phyloP scores from a whole-genome alignment of 2,888 invertebrate genomes.

The Brachylomia viminalis region DNA sequence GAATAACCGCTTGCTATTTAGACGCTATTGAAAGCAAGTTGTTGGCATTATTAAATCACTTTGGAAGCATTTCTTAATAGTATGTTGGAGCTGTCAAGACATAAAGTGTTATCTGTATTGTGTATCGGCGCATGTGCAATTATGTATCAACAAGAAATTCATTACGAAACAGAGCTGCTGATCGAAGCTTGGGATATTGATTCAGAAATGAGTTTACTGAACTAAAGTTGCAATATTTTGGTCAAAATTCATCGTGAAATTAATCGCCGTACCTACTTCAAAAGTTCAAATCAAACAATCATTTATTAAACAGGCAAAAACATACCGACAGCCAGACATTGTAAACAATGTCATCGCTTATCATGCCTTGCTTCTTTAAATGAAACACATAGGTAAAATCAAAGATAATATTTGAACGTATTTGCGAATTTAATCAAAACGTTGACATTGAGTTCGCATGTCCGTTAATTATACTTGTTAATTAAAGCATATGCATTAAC shows the following conservation, averaged over 20 bases:
- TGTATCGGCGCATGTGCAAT: conserved; percentile 19
- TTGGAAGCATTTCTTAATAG: conserved; percentile 37
- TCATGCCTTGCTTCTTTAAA: conserved; percentile 25
- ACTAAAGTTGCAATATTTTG: background rate
- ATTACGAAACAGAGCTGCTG: background rate
- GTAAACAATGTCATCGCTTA: background rate
- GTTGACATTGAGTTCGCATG: conserved; percentile 42
- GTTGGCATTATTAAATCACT: conserved; percentile 40
- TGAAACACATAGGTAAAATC: conserved; percentile 26
- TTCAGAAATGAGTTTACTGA: background rate
- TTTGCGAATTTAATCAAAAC: conserved; percentile 43
- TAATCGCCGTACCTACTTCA: background rate
- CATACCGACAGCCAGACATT: background rate
- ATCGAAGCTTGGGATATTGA: background rate
- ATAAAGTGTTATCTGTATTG: conserved; percentile 32
- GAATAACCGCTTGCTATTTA: conserved; percentile 70
- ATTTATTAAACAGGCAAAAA: background rate
- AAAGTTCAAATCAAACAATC: conserved; percentile 2
- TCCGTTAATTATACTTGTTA: conserved; percentile 39
- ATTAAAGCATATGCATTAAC: conserved; percentile 35
- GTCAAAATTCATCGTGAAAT: background rate
- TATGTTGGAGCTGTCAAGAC: conserved; percentile 22
- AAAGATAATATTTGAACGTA: conserved; percentile 34
- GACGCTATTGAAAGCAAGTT: conserved; percentile 52
- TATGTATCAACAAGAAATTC: conserved; percentile 16